Evolutionary conservation across 2,797 vertebrate genomes (phyloP).

Genomic region (Heteromormyrus szaboi): DNA sequence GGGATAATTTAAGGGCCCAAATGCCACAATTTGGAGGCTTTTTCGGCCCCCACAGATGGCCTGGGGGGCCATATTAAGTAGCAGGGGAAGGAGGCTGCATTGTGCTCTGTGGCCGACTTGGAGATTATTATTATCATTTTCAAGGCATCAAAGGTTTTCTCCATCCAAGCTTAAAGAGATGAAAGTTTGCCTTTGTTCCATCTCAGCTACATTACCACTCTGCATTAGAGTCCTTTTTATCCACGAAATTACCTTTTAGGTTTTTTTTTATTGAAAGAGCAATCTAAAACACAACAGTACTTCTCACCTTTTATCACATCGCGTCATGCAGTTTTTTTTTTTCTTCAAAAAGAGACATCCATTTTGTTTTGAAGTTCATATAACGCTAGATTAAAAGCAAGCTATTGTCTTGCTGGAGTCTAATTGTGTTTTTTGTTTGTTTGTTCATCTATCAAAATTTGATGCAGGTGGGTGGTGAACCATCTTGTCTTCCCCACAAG

Average conservation of each 20-base stretch:
- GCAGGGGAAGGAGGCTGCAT: constrained; percentile 47
- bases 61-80: constrained; percentile 70
- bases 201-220: constrained; percentile 75
- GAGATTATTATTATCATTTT: constrained; percentile 82
- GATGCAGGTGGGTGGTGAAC: constrained; percentile 48
- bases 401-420: constrained; percentile 62
- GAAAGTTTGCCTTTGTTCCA: constrained; percentile 82
- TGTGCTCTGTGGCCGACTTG: constrained; percentile 67
- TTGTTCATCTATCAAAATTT: constrained; percentile 46
- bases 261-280: constrained; percentile 71
- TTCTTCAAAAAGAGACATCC: constrained; percentile 57
- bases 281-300: constrained; percentile 69
- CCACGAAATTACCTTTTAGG: constrained; percentile 83
- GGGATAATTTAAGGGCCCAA: constrained; percentile 57
- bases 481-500: constrained; percentile 55
- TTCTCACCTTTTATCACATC: constrained; percentile 64
- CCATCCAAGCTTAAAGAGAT: constrained; percentile 81
- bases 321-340: constrained; percentile 35
- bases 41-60: constrained; percentile 55
- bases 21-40: constrained; percentile 44
- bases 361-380: constrained; percentile 56
- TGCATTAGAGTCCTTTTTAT: constrained; percentile 80
- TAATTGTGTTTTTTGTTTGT: constrained; percentile 53
- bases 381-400: constrained; percentile 62
- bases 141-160: constrained; percentile 80